These are phyloP conservation scores for Falco biarmicus DNA, from an alignment of 2,797 vertebrate species.

Conservation along the genomic window DNA sequence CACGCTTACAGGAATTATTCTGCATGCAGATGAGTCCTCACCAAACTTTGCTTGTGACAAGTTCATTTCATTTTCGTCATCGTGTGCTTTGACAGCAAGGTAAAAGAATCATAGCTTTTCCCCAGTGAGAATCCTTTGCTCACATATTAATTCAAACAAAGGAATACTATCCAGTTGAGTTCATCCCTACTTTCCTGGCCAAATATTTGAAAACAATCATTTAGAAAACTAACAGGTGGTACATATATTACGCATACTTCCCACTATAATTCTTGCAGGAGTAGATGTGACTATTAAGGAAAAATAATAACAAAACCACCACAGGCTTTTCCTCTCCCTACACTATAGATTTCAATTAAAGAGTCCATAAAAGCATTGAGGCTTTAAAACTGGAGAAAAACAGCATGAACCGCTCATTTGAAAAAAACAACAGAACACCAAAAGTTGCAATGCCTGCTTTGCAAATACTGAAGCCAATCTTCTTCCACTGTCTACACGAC, in stretches of 20 bases:
- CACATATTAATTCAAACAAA: not conserved
- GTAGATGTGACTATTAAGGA: not conserved
- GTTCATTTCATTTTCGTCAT: constrained; percentile 14
- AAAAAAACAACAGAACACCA: not conserved
- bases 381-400: not conserved
- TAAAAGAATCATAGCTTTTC: constrained; percentile 17
- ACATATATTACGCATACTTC: not conserved
- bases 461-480: not conserved
- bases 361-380: not conserved
- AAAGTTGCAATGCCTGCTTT: not conserved
- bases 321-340: not conserved
- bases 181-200: not conserved
- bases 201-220: not conserved
- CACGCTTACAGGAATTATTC: constrained; percentile 42
- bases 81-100: constrained; percentile 19
- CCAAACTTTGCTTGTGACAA: constrained; percentile 37
- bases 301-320: not conserved
- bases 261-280: not conserved
- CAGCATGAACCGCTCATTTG: not conserved
- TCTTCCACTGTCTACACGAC: not conserved
- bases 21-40: constrained; percentile 14
- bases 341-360: not conserved
- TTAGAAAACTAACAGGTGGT: not conserved
- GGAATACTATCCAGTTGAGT: not conserved
- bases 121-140: not conserved